phyloP scores from a whole-genome alignment of 2,797 vertebrate genomes.

The Ataeniobius toweri region DNA sequence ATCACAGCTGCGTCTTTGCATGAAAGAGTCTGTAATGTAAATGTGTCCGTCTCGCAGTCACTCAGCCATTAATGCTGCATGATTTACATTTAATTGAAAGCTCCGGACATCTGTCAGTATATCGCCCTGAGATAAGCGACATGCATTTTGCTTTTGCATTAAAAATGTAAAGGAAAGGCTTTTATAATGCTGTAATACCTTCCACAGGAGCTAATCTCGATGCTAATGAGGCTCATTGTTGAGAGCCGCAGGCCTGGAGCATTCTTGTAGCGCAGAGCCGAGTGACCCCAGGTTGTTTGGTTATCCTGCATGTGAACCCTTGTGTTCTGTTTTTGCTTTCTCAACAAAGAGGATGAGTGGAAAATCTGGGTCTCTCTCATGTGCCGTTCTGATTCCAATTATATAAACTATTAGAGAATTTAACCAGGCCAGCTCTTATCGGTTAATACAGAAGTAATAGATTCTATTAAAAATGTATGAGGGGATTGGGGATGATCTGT shows the following conservation, averaged over 20 bases:
- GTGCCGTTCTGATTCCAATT: constrained; percentile 80
- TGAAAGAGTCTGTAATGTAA: constrained; percentile 28
- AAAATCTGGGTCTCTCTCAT: constrained; percentile 73
- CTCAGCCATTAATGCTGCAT: constrained; percentile 42
- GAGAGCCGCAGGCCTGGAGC: constrained; percentile 62
- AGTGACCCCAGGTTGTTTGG: constrained; percentile 67
- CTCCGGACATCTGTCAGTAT: constrained; percentile 62
- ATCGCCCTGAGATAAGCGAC: constrained; percentile 56
- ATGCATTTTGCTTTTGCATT: constrained; percentile 58
- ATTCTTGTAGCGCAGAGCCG: constrained; percentile 49
- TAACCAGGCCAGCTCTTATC: constrained; percentile 83
- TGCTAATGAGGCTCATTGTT: constrained; percentile 78
- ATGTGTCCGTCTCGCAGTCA: constrained; percentile 35
- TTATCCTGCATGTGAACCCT: constrained; percentile 71
- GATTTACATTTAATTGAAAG: constrained; percentile 59
- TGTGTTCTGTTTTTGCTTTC: constrained; percentile 51
- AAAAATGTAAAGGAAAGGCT: constrained; percentile 59
- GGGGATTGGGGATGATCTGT: constrained; percentile 51
- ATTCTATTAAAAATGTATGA: constrained; percentile 87
- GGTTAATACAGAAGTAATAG: constrained; percentile 87
- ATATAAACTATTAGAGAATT: constrained; percentile 85
- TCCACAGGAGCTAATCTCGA: constrained; percentile 71
- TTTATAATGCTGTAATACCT: constrained; percentile 69
- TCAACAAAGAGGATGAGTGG: constrained; percentile 47
- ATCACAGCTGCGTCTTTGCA: constrained; percentile 25